A percentile compares a stretch with the other conserved stretches of the same genome.
These are phyloP conservation scores for Conchocele bisecta DNA, from an alignment of 2,888 invertebrate genomes.

Conservation along the genomic window DNA sequence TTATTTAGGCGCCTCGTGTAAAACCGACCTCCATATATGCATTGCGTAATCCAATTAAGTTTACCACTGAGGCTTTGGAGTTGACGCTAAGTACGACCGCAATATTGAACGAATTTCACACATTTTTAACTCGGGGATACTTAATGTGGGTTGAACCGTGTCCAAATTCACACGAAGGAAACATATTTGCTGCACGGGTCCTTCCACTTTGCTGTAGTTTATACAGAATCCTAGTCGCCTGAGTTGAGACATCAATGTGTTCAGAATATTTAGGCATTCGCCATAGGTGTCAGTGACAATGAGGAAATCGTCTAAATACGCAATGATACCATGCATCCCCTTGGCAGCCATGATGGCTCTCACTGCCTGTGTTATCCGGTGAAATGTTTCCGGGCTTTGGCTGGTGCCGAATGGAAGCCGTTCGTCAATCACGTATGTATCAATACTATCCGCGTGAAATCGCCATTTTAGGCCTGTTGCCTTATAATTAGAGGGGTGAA, in stretches of 20 bases:
- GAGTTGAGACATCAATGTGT: conserved; percentile 2
- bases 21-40: too few species aligned
- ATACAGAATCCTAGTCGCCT: conserved; percentile 23
- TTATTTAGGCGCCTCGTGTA: too few species aligned
- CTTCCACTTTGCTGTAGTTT: conserved; percentile 29
- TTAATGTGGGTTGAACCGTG: too few species aligned
- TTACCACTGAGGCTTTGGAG: too few species aligned
- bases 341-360: conserved; percentile 6
- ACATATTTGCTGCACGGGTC: too few species aligned
- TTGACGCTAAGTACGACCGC: too few species aligned
- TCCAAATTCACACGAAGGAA: too few species aligned
- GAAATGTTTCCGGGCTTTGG: conserved; percentile 5
- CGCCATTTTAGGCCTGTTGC: conserved; percentile 24
- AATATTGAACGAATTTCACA: too few species aligned
- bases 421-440: conserved; percentile 20
- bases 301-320: conserved; percentile 22
- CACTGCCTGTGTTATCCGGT: conserved; percentile 17
- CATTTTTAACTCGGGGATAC: too few species aligned
- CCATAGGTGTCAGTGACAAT: conserved; percentile 5
- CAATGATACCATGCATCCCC: background rate
- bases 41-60: too few species aligned
- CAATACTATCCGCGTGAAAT: conserved; percentile 5
- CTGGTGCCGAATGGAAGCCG: conserved; percentile 16
- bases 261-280: conserved; percentile 3
- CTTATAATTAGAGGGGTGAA: too few species aligned